Conservation (phyloP, 2,888 invertebrate species). For the Biston betularia region DNA sequence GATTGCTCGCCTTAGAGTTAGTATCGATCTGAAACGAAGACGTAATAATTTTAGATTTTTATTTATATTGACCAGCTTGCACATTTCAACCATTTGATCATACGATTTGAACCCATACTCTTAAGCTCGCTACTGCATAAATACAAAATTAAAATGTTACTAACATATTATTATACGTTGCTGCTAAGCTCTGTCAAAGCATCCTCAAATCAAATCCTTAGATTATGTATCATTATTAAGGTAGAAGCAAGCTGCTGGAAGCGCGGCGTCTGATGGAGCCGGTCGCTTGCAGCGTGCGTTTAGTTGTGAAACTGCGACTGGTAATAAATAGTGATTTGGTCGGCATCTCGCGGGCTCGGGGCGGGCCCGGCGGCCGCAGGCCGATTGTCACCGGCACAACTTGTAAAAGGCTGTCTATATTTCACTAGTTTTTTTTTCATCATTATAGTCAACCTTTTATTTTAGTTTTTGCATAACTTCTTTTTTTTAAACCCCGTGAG, state of each 20-base stretch:
- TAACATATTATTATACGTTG: background rate
- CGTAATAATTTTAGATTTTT: no score
- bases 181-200: background rate
- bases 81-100: no score
- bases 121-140: no score
- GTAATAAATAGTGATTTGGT: slow-evolving; percentile 78
- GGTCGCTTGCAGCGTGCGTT: slow-evolving; percentile 42
- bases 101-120: no score
- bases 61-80: no score
- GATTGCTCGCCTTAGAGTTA: no score
- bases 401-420: background rate
- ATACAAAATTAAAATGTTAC: no score
- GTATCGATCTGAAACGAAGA: no score
- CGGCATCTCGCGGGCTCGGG: slow-evolving; percentile 62
- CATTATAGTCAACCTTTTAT: no score
- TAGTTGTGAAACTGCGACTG: slow-evolving; percentile 60
- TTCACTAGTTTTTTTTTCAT: no score
- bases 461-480: no score
- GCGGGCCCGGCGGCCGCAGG: slow-evolving; percentile 60
- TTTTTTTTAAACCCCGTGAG: no score
- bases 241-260: slow-evolving; percentile 6
- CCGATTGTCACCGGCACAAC: slow-evolving; percentile 38
- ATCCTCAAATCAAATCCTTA: background rate
- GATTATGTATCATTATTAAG: slow-evolving; percentile 6
- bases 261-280: background rate